Conservation (phyloP, 2,113 vertebrate genomes). For the Alouatta palliata region DNA sequence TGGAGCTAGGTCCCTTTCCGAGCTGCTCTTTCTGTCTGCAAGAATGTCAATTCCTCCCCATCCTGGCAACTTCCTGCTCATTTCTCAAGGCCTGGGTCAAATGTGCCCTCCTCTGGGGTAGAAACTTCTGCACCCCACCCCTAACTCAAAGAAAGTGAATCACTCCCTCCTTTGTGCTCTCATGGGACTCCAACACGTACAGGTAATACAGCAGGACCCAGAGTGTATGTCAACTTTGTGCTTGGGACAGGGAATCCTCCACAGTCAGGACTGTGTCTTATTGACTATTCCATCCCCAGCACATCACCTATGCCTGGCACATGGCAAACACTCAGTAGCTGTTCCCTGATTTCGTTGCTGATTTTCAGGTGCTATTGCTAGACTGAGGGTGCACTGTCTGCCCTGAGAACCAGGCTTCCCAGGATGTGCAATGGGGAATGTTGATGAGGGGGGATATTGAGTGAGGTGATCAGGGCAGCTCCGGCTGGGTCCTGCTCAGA, state of each 20-base stretch:
- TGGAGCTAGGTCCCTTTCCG: not conserved
- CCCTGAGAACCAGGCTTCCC: not conserved
- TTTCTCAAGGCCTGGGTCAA: not conserved
- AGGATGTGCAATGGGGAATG: not conserved
- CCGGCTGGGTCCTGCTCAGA: too few relatives aligned
- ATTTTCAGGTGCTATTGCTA: not conserved
- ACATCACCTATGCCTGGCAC: not conserved
- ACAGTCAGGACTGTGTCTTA: not conserved
- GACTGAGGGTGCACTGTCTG: not conserved
- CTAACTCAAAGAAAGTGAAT: not conserved
- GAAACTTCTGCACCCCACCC: not conserved
- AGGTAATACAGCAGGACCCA: not conserved
- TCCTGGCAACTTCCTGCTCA: not conserved
- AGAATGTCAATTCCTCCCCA: not conserved
- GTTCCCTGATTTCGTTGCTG: not conserved
- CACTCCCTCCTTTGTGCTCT: not conserved
- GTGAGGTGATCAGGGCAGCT: not conserved
- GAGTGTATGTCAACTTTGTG: not conserved
- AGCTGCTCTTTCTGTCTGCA: not conserved
- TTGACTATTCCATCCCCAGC: not conserved
- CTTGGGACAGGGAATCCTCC: not conserved
- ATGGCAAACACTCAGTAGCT: not conserved
- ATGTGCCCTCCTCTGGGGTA: not conserved
- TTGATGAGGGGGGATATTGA: too few relatives aligned
- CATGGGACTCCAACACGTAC: accelerated